A percentile compares a stretch with the other conserved stretches of the same genome.
Evolutionary conservation across 1,140 invertebrate genomes (phyloP).

Genomic region (Bradysia coprophila): DNA sequence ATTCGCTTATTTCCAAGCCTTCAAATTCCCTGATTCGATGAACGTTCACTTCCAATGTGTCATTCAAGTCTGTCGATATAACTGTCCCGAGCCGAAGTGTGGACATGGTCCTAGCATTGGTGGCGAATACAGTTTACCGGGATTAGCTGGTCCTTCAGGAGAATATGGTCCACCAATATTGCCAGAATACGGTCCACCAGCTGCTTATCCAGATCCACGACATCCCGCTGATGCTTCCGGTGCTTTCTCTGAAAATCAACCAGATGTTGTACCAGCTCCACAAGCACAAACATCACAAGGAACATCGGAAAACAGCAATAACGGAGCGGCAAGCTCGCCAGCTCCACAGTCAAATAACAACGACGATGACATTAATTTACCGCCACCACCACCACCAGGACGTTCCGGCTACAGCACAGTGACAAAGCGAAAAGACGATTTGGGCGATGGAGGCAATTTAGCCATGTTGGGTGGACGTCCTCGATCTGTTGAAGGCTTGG

Average conservation of each 20-base stretch:
- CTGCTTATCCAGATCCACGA: slow-evolving; percentile 61
- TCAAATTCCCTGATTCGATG: slow-evolving; percentile 94
- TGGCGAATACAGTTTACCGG: slow-evolving; percentile 47
- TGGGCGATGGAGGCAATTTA: slow-evolving; percentile 53
- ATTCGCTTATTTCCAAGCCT: slow-evolving; percentile 91
- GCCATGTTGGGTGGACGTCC: slow-evolving; percentile 66
- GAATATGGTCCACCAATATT: slow-evolving; percentile 48
- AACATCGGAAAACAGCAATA: slow-evolving; percentile 14
- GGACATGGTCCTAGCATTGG: slow-evolving; percentile 42
- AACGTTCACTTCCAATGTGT: slow-evolving; percentile 95
- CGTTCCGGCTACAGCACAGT: slow-evolving; percentile 63
- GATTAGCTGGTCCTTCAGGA: slow-evolving; percentile 33
- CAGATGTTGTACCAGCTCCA: slow-evolving; percentile 58
- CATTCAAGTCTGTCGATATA: slow-evolving; percentile 84
- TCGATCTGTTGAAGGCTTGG: slow-evolving; percentile 51
- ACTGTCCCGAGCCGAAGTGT: slow-evolving; percentile 82
- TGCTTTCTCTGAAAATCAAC: slow-evolving; percentile 62
- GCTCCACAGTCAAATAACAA: slow-evolving; percentile 28
- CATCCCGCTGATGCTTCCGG: slow-evolving; percentile 48
- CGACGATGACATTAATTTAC: slow-evolving; percentile 44
- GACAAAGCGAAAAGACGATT: slow-evolving; percentile 55
- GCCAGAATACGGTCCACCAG: slow-evolving; percentile 54
- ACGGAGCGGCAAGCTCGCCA: slow-evolving; percentile 33
- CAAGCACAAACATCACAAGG: slow-evolving; percentile 45
- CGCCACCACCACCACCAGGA: slow-evolving; percentile 61